Base-by-base conservation (phyloP, 2,113 vertebrate species). In the Zosterops hypoxanthus region DNA sequence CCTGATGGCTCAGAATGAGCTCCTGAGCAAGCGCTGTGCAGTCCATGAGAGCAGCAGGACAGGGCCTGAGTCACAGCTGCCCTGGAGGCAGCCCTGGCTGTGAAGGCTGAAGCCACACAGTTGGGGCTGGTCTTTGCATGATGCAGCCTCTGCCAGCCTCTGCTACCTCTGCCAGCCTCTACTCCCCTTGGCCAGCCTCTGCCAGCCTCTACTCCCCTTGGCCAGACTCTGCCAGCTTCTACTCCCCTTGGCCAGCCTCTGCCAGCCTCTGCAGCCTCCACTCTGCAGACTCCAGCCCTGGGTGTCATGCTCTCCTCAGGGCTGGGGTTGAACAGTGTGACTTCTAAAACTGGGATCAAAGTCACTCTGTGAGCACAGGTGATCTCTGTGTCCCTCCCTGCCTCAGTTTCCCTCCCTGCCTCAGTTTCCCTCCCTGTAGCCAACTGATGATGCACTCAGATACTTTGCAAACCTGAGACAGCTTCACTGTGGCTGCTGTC, bases 241-340 rank as follows among this genome's bases (percentile, higher is more conserved):
- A 42, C 0, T 46, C 42, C 42, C 42, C 42, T 42, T 42, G 42
- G 44, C 0, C 0, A 3, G 8, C 36, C 36, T 55, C 1, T 8
- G 24, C 25, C 24, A 56, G 18, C 8, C 25, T 47, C 23, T 49
- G 49, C 0, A 1, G 29, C 19, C 66, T 12, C 60, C 2, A 12
- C 1, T 39, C 39, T 39, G 39, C 11, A 78, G 66, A 25, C 33
- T 39, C 33, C 2, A 3, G 18, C 57, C 33, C 41, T 5, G 17
- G 18, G 56, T 2, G 14, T 26, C 0, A 0, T 14, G 4, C 42
- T 59, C 14, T 6, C 36, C 16, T 10, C 0, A 2, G 46, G 12
- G 11, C 81, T 65, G 60, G 29, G 34, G 55, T 34, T 0, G 0
- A 22, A 9, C 55, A 31, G 4, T 4, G 21, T 23, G 18, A 14